phyloP scores from a whole-genome alignment of 2,888 invertebrate genomes.

The Boloria selene region DNA sequence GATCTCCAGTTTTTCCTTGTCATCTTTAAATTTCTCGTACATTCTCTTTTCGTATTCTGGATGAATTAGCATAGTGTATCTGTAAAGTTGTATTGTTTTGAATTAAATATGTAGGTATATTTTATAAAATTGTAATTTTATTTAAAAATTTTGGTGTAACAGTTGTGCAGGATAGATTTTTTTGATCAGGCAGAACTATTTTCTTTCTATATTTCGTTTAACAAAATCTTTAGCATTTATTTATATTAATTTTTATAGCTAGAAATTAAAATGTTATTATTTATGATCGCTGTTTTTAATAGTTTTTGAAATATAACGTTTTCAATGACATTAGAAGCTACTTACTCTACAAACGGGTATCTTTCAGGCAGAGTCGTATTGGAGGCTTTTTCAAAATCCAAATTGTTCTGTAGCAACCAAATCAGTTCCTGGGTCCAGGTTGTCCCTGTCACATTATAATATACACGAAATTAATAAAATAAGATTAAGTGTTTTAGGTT shows the following conservation, averaged over 20 bases:
- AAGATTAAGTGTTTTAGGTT: too few species aligned
- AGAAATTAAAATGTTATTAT: too few species aligned
- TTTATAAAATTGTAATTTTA: too few species aligned
- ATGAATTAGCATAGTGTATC: slow-evolving; percentile 30
- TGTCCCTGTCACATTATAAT: slow-evolving; percentile 68
- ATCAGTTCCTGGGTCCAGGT: slow-evolving; percentile 90
- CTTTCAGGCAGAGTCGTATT: slow-evolving; percentile 53
- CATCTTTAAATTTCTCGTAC: slow-evolving; percentile 26
- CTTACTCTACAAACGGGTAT: slow-evolving; percentile 62
- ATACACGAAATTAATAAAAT: background rate
- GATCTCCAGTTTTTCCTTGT: slow-evolving; percentile 18
- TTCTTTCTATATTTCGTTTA: too few species aligned
- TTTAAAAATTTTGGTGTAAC: too few species aligned
- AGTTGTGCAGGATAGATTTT: too few species aligned
- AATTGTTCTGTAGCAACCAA: slow-evolving; percentile 87
- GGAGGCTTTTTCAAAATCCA: slow-evolving; percentile 85
- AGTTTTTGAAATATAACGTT: background rate
- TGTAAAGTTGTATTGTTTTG: slow-evolving; percentile 1
- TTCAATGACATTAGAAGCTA: background rate
- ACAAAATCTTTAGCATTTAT: too few species aligned
- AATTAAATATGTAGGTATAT: background rate
- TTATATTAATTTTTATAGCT: too few species aligned
- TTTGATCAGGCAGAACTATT: too few species aligned
- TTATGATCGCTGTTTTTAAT: too few species aligned
- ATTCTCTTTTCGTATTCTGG: slow-evolving; percentile 19